phyloP scores from a whole-genome alignment of 2,113 vertebrate genomes.

The Ceuthmochares aereus region DNA sequence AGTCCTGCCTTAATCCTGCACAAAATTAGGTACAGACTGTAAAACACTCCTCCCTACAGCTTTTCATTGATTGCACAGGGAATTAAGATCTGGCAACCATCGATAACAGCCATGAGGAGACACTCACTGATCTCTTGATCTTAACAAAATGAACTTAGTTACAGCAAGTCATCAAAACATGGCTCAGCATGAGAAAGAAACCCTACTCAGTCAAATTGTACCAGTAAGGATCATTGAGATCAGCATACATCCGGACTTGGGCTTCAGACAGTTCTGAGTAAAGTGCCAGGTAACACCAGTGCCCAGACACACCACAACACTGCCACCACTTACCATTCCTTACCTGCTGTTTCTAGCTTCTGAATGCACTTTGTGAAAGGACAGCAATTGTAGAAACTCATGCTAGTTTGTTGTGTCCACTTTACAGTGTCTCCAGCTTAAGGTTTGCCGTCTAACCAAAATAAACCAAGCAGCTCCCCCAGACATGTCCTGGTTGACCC shows the following conservation, averaged over 20 bases:
- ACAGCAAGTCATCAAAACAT: background rate
- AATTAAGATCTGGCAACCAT: background rate
- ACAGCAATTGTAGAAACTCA: background rate
- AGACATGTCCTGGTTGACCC: background rate
- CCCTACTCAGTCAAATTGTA: background rate
- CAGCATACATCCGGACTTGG: background rate
- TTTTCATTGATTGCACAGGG: background rate
- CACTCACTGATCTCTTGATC: background rate
- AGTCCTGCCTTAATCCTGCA: background rate
- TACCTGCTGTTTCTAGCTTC: background rate
- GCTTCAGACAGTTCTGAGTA: background rate
- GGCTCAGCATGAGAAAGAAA: background rate
- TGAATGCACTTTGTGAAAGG: background rate
- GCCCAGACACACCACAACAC: background rate
- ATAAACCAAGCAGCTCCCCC: background rate
- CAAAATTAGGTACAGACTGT: background rate
- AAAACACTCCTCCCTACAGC: background rate
- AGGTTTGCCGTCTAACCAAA: background rate
- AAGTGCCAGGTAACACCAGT: background rate
- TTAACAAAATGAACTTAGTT: background rate
- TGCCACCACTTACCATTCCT: rapidly evolving
- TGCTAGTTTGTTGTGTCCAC: background rate
- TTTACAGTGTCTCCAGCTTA: background rate
- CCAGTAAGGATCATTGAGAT: background rate
- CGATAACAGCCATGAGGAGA: background rate